phyloP scores from a whole-genome alignment of 2,888 invertebrate genomes.

The Mongoloraphidia duomilia region DNA sequence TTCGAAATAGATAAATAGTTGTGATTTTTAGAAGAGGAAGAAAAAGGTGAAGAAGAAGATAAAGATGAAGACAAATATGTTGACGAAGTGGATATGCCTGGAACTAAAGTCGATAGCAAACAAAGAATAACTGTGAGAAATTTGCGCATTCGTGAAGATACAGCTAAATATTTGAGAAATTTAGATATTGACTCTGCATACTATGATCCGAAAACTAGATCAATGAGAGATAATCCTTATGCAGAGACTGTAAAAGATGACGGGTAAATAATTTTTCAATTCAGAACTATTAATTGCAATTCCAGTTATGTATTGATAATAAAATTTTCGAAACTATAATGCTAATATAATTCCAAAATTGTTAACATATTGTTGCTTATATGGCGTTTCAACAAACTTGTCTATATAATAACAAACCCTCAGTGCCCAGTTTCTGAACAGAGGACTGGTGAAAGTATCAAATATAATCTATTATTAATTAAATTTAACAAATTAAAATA shows the following conservation, averaged over 20 bases:
- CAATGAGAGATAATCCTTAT: conserved; percentile 95
- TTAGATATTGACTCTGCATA: conserved; percentile 95
- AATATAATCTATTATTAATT: too few relatives aligned
- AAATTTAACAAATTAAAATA: too few relatives aligned
- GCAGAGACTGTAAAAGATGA: conserved; percentile 35
- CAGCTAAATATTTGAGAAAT: conserved; percentile 95
- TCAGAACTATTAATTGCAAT: neutral
- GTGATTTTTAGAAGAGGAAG: conserved; percentile 36
- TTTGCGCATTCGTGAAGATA: conserved; percentile 94
- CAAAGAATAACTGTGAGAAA: conserved; percentile 98
- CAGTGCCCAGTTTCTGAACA: too few relatives aligned
- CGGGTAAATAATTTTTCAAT: conserved; percentile 37
- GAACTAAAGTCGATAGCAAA: conserved; percentile 97
- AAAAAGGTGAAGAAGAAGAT: conserved; percentile 57
- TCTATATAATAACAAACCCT: too few relatives aligned
- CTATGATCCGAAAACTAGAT: conserved; percentile 97
- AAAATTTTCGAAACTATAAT: neutral
- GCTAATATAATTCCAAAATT: too few relatives aligned
- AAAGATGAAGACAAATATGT: conserved; percentile 90
- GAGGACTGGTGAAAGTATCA: too few relatives aligned
- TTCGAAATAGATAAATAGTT: too few relatives aligned
- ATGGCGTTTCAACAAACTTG: too few relatives aligned
- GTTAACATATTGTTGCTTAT: too few relatives aligned
- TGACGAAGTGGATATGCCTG: conserved; percentile 95
- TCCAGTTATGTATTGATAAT: neutral